Conservation (phyloP, 1,140 invertebrate species). For the Physella acuta region DNA sequence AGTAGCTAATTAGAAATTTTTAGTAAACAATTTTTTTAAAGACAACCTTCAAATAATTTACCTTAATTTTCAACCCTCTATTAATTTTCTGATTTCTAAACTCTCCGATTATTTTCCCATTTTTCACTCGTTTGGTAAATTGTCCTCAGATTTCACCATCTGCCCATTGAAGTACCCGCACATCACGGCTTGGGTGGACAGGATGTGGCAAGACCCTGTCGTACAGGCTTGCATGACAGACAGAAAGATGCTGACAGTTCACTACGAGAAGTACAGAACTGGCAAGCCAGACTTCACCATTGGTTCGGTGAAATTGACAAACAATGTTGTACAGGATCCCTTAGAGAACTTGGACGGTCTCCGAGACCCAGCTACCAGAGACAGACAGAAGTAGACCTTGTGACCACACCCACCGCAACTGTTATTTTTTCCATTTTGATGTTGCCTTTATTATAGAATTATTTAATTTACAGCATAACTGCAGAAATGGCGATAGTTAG, state of each 20-base stretch:
- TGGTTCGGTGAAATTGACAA: slow-evolving; percentile 12
- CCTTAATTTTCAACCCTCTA: too few relatives aligned
- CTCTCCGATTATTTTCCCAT: too few relatives aligned
- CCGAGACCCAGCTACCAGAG: slow-evolving; percentile 27
- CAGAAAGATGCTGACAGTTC: slow-evolving; percentile 22
- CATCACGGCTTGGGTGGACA: slow-evolving; percentile 33
- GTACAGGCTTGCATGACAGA: slow-evolving; percentile 33
- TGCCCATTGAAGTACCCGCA: slow-evolving; percentile 26
- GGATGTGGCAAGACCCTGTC: slow-evolving; percentile 35
- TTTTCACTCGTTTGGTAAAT: too few relatives aligned
- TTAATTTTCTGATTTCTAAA: too few relatives aligned
- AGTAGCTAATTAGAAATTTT: too few relatives aligned
- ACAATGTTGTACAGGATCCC: slow-evolving; percentile 8
- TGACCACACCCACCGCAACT: too few relatives aligned
- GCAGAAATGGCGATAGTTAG: too few relatives aligned
- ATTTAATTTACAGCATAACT: too few relatives aligned
- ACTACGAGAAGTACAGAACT: slow-evolving; percentile 30
- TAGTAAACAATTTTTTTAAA: too few relatives aligned
- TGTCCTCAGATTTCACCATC: slow-evolving; percentile 27
- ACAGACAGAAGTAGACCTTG: slow-evolving; percentile 18
- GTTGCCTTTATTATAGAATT: too few relatives aligned
- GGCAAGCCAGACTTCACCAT: slow-evolving; percentile 33
- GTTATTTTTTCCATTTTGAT: too few relatives aligned
- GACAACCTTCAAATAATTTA: too few relatives aligned
- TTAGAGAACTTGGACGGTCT: slow-evolving; percentile 32